phyloP scores from a whole-genome alignment of 2,797 vertebrate genomes.

The Danio aesculapii region DNA sequence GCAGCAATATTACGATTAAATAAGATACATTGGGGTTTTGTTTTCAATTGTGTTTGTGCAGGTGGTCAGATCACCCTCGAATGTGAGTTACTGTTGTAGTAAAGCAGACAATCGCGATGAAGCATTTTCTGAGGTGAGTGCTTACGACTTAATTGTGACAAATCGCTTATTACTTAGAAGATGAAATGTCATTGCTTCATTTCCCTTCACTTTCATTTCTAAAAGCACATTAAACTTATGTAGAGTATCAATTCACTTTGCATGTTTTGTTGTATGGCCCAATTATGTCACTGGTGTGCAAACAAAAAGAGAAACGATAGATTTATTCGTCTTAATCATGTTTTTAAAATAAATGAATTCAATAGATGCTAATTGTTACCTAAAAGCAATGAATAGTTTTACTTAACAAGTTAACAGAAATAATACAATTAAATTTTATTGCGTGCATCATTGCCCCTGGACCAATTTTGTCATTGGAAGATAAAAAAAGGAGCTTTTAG shows the following conservation, averaged over 20 bases:
- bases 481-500: too few species aligned
- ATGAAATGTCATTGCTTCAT: neutral
- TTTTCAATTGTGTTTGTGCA: slow-evolving; percentile 34
- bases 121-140: slow-evolving; percentile 84
- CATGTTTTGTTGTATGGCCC: slow-evolving; percentile 13
- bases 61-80: slow-evolving; percentile 31
- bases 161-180: slow-evolving; percentile 4
- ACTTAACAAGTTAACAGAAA: too few species aligned
- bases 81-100: slow-evolving; percentile 34
- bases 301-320: slow-evolving; percentile 1
- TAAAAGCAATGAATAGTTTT: too few species aligned
- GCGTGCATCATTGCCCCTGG: too few species aligned
- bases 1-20: neutral
- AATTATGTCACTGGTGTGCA: neutral
- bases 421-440: too few species aligned
- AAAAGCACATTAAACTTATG: neutral
- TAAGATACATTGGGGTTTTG: neutral
- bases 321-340: neutral
- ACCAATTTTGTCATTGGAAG: too few species aligned
- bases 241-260: neutral
- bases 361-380: too few species aligned
- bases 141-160: neutral
- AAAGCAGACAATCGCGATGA: slow-evolving; percentile 73
- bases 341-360: neutral
- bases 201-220: neutral